Evolutionary conservation across 2,797 vertebrate species (phyloP), one percentile per base, ranked within the genome.

Genomic region (Lepus townsendii): DNA sequence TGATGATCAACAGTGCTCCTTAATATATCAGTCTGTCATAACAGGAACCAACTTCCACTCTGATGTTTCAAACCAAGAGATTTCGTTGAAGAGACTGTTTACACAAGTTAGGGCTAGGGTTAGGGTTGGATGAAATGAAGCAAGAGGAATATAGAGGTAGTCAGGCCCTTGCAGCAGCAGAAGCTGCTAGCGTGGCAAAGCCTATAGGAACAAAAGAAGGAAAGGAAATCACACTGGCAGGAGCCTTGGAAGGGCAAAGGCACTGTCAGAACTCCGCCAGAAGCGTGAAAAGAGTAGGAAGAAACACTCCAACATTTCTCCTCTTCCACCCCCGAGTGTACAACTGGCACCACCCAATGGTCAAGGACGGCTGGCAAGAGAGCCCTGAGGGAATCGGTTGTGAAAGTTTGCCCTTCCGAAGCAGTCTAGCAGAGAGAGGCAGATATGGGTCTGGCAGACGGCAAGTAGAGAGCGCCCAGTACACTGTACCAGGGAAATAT

Each of bases 81-180:
- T 90, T 68, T 88, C 66, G 79, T 26, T 57, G 83, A 86, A 57
- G 47, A 30, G 62, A 72, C 62, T 87, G 42, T 52, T 91, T 85
- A 72, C 3, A 77, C 47, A 90, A 90, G 65, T 38, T 35, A 22
- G 30, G n/a, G n/a, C 27, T 38, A 10, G n/a, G 35, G 38, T 90
- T 52, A 62, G 42, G 16, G 60, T 10, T 87, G 54, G 62, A 54
- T 42, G 7, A 83, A 79, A 71, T 72, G 13, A 93, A 69, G n/a
- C 4, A 68, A 22, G 30, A 80, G 50, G 24, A 20, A 24, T 32
- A 27, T 27, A 57, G 22, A 89, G 38, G 35, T 12, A 26, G 12
- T 3, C 26, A 35, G 60, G 32, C 6, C 50, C 80, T 87, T 52
- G 52, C 7, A 72, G 54, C 24, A 22, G 60, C 50, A 60, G 57